A percentile compares a stretch with the other conserved stretches of the same genome.
These are phyloP conservation scores for Craseonycteris thonglongyai DNA, from an alignment of 2,113 vertebrate species.

Conservation along the genomic window DNA sequence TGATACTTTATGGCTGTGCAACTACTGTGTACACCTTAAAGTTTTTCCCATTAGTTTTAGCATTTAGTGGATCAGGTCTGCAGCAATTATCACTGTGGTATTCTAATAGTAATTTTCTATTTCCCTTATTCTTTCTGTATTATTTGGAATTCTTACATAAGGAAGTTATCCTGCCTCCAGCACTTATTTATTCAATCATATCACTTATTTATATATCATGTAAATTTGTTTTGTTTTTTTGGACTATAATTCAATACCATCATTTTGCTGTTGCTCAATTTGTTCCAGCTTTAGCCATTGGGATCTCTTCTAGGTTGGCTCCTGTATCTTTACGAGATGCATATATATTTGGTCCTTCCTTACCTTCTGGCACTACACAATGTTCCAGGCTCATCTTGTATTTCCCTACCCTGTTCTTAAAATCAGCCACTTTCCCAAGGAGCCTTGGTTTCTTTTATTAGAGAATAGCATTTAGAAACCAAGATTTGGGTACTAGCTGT, in stretches of 20 bases:
- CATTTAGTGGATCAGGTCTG: neutral
- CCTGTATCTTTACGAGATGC: neutral
- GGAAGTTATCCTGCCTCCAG: neutral
- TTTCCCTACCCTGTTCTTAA: neutral
- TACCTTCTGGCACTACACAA: neutral
- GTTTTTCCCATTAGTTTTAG: neutral
- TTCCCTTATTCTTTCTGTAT: neutral
- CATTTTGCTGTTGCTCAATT: neutral
- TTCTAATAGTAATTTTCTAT: neutral
- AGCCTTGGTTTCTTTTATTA: neutral
- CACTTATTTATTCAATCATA: constrained; percentile 11
- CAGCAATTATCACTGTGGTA: neutral
- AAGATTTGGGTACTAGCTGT: neutral
- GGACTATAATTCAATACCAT: neutral
- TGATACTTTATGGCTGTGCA: neutral
- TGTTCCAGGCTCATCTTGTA: neutral
- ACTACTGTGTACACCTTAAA: neutral
- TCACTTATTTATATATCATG: neutral
- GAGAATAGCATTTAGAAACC: neutral
- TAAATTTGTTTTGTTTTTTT: neutral
- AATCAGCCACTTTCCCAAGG: constrained; percentile 3
- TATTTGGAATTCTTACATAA: neutral
- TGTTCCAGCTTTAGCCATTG: neutral
- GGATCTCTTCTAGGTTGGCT: neutral
- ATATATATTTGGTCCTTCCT: neutral